Conservation (phyloP, 2,797 vertebrate species). For the Apogon hyalosoma region DNA sequence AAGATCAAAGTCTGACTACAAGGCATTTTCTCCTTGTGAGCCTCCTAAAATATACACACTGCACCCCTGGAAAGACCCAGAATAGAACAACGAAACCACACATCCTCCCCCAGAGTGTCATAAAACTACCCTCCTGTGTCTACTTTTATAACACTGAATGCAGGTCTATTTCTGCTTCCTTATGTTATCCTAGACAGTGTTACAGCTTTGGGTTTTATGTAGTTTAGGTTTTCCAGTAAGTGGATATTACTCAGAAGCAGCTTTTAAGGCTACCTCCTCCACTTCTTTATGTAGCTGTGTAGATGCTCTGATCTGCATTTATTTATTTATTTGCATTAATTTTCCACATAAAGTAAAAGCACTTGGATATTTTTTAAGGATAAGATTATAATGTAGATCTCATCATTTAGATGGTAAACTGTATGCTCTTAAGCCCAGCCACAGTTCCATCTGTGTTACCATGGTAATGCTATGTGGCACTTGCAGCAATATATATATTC, state of each 20-base stretch:
- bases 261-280: neutral
- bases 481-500: no score
- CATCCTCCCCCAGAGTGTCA: slow-evolving; percentile 54
- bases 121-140: slow-evolving; percentile 45
- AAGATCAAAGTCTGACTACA: slow-evolving; percentile 57
- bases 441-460: no score
- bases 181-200: slow-evolving; percentile 1
- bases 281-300: neutral
- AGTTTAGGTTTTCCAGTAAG: neutral
- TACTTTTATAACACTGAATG: slow-evolving; percentile 30
- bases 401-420: no score
- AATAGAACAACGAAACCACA: slow-evolving; percentile 70
- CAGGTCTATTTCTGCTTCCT: slow-evolving; percentile 34
- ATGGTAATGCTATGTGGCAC: no score
- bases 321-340: neutral
- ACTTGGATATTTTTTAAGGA: neutral
- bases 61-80: slow-evolving; percentile 44
- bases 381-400: neutral
- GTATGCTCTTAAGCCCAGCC: no score
- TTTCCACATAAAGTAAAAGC: neutral
- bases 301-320: neutral
- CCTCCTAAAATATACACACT: slow-evolving; percentile 62
- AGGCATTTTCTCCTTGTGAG: slow-evolving; percentile 52
- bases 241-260: neutral
- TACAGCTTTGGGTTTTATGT: neutral